These are phyloP conservation scores for Flabesymbios commensalis DNA, from an alignment of 2,888 invertebrate genomes.

Conservation along the genomic window DNA sequence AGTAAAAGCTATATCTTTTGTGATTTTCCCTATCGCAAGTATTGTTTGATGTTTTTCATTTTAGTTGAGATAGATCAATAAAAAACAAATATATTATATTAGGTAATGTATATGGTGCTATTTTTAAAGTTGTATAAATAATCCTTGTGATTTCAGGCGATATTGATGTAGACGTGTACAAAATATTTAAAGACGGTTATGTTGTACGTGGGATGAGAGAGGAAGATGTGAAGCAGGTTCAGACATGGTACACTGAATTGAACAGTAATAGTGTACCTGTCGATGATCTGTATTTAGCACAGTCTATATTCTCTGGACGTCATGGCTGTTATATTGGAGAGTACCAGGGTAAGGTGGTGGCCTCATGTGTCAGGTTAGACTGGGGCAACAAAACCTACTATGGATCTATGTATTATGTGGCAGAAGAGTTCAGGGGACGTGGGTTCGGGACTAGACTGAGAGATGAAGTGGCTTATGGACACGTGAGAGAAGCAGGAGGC, in stretches of 20 bases:
- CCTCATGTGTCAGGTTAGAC: slow-evolving; percentile 18
- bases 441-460: slow-evolving; percentile 26
- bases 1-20: no score
- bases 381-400: slow-evolving; percentile 18
- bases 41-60: no score
- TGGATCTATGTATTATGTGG: slow-evolving; percentile 26
- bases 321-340: slow-evolving; percentile 27
- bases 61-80: no score
- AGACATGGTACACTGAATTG: not conserved
- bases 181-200: not conserved
- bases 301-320: slow-evolving; percentile 4
- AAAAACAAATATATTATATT: no score
- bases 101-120: no score
- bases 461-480: slow-evolving; percentile 19
- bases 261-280: not conserved
- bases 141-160: no score
- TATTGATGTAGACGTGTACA: no score
- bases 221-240: not conserved
- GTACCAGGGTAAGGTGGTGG: slow-evolving; percentile 20
- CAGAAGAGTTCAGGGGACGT: slow-evolving; percentile 7
- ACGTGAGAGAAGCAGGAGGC: slow-evolving; percentile 14
- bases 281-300: not conserved
- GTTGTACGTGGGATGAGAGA: not conserved
- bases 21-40: no score
- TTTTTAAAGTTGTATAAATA: no score